Conservation (phyloP, 2,797 vertebrate genomes). For the Tadarida brasiliensis region DNA sequence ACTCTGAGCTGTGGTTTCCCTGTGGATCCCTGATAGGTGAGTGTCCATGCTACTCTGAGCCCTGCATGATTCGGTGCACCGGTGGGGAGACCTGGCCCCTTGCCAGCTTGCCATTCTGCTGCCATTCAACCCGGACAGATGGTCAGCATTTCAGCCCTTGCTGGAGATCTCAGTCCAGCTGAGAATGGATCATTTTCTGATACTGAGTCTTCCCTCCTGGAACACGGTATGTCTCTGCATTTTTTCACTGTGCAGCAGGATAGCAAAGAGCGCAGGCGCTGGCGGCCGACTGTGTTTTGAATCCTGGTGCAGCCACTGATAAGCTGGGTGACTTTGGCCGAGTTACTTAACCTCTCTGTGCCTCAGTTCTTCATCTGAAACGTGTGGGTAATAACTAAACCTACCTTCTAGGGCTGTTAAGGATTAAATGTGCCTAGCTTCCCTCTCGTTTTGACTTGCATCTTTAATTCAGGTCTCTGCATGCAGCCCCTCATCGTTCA, state of each 20-base stretch:
- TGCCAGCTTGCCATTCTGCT: neutral
- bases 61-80: rapidly evolving
- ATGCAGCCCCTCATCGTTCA: neutral
- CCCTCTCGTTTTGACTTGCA: neutral
- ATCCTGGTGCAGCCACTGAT: neutral
- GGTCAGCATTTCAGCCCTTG: neutral
- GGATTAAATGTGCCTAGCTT: neutral
- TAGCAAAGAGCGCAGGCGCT: rapidly evolving
- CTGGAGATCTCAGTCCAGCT: neutral
- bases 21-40: neutral
- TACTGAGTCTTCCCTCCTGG: neutral
- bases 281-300: neutral
- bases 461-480: neutral
- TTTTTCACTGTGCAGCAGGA: neutral
- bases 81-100: neutral
- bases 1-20: neutral
- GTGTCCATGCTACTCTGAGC: neutral
- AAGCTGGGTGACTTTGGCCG: neutral
- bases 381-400: neutral
- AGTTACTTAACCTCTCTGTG: conserved; percentile 17
- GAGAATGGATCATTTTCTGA: neutral
- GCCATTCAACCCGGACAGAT: neutral
- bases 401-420: neutral
- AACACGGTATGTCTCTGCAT: neutral
- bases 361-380: conserved; percentile 13